Evolutionary conservation across 2,113 vertebrate species (phyloP), one percentile per base, ranked within the genome.

Genomic region (Cygnus atratus): DNA sequence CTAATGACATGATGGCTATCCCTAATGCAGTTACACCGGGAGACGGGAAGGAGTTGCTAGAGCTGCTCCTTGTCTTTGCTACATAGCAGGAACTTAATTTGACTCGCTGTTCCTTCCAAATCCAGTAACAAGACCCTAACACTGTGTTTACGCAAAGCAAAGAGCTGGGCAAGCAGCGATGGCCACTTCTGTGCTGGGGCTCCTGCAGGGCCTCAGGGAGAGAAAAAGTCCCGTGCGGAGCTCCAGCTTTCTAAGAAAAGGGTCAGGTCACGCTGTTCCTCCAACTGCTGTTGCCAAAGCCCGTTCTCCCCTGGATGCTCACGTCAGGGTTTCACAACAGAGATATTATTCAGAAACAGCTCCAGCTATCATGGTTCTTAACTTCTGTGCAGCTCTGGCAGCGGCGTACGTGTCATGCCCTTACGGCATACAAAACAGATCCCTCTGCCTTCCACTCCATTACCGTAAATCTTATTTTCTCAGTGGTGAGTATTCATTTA

Each of bases 21-120:
- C 72, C 58, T 84, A 93, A 87, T 26, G 22, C 62, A 95, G 33
- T 87, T 88, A 88, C 31, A 75, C 43, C 65, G 52, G 82, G n/a
- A 54, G 62, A 57, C 70, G 88, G 80, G 79, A 88, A 76, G 65
- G 67, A 94, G 88, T 22, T 70, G 86, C 86, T 88, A 87, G 78
- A 92, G 59, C 57, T 96, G 55, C 78, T 94, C 67, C 65, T 76
- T 75, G 35, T 48, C 81, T 75, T 87, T 18, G 8, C 77, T 67
- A 0, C 16, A 43, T 1, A 74, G 74, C 46, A 89, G 58, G 55
- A 88, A 76, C 58, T 74, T 57, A 84, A 81, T 39, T 41, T 71
- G 66, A 81, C 63, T 70, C 10, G 3, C 16, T 67, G 65, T 25
- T 75, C 57, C 46, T 83, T 84, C 67, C 79, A 88, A 92, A 84